Percentiles rank a stretch among this genome's conserved stretches.
Evolutionary conservation across 2,113 vertebrate species (phyloP).

Genomic region (Epinephelus moara): DNA sequence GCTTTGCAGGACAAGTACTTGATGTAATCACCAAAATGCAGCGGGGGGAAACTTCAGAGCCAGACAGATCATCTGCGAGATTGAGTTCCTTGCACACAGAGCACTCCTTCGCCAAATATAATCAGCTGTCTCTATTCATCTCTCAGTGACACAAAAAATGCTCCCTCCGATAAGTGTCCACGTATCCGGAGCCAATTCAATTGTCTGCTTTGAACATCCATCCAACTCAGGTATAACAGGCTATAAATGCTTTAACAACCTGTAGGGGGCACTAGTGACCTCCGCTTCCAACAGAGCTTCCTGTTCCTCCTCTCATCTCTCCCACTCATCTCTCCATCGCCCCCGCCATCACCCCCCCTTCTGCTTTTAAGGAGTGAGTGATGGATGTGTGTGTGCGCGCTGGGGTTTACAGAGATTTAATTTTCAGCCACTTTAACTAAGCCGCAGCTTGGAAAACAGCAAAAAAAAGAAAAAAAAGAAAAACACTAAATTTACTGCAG

Average conservation of each 20-base stretch:
- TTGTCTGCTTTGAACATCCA: constrained; percentile 49
- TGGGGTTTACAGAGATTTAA: constrained; percentile 65
- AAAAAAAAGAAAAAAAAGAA: constrained; percentile 7
- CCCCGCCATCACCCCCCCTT: not conserved
- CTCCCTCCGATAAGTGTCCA: constrained; percentile 42
- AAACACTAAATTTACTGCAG: constrained; percentile 11
- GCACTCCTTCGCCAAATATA: constrained; percentile 44
- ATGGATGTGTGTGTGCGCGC: constrained; percentile 44
- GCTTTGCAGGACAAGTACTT: constrained; percentile 58
- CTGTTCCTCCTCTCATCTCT: constrained; percentile 48
- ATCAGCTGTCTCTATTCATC: constrained; percentile 53
- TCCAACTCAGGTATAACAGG: constrained; percentile 36
- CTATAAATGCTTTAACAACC: constrained; percentile 35
- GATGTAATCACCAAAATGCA: constrained; percentile 65
- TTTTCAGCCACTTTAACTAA: constrained; percentile 72
- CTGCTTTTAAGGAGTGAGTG: constrained; percentile 65
- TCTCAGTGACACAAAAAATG: constrained; percentile 37
- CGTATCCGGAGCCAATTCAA: constrained; percentile 37
- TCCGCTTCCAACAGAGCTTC: constrained; percentile 54
- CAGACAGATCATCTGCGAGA: constrained; percentile 61
- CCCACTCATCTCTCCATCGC: constrained; percentile 50
- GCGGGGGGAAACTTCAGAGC: constrained; percentile 30
- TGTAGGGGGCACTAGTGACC: constrained; percentile 75
- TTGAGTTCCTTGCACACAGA: constrained; percentile 52
- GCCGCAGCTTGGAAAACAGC: constrained; percentile 24